Evolutionary conservation across 2,113 vertebrate species (phyloP), one percentile per base, ranked within the genome.

Genomic region (Vidua chalybeata): DNA sequence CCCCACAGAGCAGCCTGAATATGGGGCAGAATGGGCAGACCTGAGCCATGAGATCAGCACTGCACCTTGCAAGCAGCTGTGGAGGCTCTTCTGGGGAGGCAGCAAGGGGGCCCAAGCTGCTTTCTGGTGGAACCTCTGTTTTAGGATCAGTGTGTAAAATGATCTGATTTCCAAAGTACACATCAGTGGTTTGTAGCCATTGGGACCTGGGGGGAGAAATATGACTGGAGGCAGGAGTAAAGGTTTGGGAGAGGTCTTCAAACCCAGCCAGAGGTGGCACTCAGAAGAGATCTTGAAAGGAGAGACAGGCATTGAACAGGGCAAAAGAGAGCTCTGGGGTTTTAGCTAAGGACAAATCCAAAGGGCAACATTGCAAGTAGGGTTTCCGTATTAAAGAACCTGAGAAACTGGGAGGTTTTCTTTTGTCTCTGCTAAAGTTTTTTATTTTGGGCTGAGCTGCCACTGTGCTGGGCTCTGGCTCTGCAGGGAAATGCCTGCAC

Each of bases 401-500:
- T n/a, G 11, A 72, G 72, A 63, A 39, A 26, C 20, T 46, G 4
- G 12, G 16, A 27, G 15, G 11, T 31, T 31, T 58, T 54, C 51
- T 69, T 90, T 52, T 33, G 3, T 18, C 28, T 63, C 39, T 59
- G 66, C 17, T 55, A 11, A 14, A 0, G 15, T 28, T 85, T 78
- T 51, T 45, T 13, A 13, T 27, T 23, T 27, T 24, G 26, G 39
- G 16, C 56, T 82, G 71, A 91, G 52, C 43, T 63, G 52, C 28
- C 1, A 9, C 16, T 7, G 2, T 3, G 4, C 30, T 33, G 41
- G 45, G 13, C 39, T 61, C 41, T 1, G 1, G 35, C 15, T 79
- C 48, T 46, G 35, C 31, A 24, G 39, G n/a, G 23, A 54, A 8
- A 7, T 63, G n/a, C 26, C 54, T 52, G 20, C 48, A 45, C 1